Conservation (phyloP, 2,888 invertebrate genomes). For the Sycophila texana region DNA sequence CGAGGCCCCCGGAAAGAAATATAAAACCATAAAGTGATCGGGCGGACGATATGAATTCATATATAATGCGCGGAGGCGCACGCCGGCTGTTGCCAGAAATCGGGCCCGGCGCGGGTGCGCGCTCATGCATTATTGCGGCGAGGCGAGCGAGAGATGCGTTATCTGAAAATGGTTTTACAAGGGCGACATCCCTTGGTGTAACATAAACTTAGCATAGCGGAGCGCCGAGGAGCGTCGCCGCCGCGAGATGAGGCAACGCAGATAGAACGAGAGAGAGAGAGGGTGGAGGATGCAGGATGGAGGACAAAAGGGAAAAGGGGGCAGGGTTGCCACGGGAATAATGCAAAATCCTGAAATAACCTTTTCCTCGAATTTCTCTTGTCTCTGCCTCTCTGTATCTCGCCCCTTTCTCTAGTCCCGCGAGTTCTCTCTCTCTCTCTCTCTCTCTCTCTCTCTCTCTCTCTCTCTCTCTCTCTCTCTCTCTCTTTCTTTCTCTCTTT, state of each 20-base stretch:
- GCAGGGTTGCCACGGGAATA: conserved; percentile 57
- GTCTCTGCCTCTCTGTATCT: conserved; percentile 22
- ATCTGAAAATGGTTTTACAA: conserved; percentile 75
- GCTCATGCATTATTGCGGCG: not conserved
- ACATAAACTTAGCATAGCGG: conserved; percentile 72
- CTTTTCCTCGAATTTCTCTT: conserved; percentile 61
- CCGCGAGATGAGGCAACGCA: conserved; percentile 47
- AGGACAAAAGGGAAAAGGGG: conserved; percentile 52
- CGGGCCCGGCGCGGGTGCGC: not conserved
- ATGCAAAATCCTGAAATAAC: conserved; percentile 66
- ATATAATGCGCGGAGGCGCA: conserved; percentile 66
- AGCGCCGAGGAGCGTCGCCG: conserved; percentile 53
- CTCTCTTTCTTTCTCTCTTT: conserved; percentile 25
- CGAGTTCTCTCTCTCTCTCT: conserved; percentile 20
- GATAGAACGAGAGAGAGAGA: conserved; percentile 36
- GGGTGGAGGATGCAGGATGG: conserved; percentile 32
- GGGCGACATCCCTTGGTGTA: conserved; percentile 74
- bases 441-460: conserved; percentile 21
- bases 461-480: conserved; percentile 13
- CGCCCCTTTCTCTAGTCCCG: conserved; percentile 10
- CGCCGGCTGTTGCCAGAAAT: conserved; percentile 57
- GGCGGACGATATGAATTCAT: conserved; percentile 71
- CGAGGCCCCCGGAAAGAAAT: conserved; percentile 73
- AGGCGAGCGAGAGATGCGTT: conserved; percentile 67
- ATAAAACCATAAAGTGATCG: conserved; percentile 75